These are phyloP conservation scores for Manacus vitellinus DNA, from an alignment of 2,113 vertebrate species.

Conservation along the genomic window DNA sequence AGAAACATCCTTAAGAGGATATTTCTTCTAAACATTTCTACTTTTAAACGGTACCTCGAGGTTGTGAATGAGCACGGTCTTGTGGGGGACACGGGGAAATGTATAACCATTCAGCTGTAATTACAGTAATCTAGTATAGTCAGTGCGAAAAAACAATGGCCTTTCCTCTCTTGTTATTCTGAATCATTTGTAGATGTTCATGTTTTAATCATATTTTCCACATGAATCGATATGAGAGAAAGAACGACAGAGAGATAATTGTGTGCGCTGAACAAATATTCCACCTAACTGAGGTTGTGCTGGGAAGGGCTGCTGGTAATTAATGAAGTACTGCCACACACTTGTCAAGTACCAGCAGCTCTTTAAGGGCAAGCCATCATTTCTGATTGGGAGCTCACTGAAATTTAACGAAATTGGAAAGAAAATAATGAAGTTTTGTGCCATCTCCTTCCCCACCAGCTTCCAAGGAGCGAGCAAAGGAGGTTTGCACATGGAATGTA, in stretches of 20 bases:
- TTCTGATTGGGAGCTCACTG: constrained; percentile 28
- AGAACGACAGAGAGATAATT: constrained; percentile 65
- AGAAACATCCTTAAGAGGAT: constrained; percentile 29
- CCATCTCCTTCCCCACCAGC: background rate
- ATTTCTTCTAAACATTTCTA: constrained; percentile 10
- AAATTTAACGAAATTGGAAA: constrained; percentile 32
- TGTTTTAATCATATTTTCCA: constrained; percentile 68
- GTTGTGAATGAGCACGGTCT: background rate
- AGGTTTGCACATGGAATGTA: background rate
- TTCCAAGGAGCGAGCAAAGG: background rate
- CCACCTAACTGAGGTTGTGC: constrained; percentile 45
- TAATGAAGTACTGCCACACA: constrained; percentile 61
- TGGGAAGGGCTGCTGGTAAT: constrained; percentile 47
- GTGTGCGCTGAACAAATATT: constrained; percentile 54
- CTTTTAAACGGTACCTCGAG: background rate
- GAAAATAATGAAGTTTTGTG: constrained; percentile 35
- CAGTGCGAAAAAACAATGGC: constrained; percentile 50
- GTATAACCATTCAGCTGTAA: constrained; percentile 32
- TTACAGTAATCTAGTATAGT: constrained; percentile 57
- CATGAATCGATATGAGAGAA: constrained; percentile 36
- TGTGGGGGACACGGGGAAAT: background rate
- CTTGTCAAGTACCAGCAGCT: constrained; percentile 53
- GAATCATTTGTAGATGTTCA: constrained; percentile 46
- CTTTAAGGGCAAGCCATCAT: constrained; percentile 58
- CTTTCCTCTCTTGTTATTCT: constrained; percentile 51